Evolutionary conservation across 2,113 vertebrate genomes (phyloP), one percentile per base, ranked within the genome.

Genomic region (Platycercus adscitus): DNA sequence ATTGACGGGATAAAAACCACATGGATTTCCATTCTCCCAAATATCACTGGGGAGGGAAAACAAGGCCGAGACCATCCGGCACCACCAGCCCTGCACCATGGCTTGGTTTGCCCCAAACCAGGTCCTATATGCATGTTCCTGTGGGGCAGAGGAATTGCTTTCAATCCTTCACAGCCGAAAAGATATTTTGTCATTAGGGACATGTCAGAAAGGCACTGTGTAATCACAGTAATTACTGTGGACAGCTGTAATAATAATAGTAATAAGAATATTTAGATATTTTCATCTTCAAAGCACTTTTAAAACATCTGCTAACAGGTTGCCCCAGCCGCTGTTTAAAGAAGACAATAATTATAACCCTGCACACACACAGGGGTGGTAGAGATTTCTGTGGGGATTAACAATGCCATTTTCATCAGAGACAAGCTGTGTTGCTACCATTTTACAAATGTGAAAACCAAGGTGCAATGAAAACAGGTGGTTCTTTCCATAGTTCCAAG

Each of bases 381-480:
- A 66, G 63, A 73, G 50, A 49, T 73, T 72, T 70, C 76, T 17
- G 26, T 16, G 29, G n/a, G 68, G 35, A 69, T 37, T 60, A 39
- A 49, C 0, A 1, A 72, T 26, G 49, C 11, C 5, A 2, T 73
- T 86, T 75, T 35, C 17, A 23, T 25, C 78, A 19, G 35, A 76
- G 20, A 60, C 81, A 69, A 37, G 29, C 31, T 21, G 9, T 3
- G 0, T 4, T 19, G 39, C 33, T 78, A 61, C 65, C 73, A 61
- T 79, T 72, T 44, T 2, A 60, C 44, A 82, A 50, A 28, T 4
- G 47, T 3, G 21, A 23, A 92, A 79, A 55, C 33, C 28, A 63
- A 91, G 15, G 4, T 6, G 33, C 1, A 1, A 43, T 25, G 17
- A 20, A 19, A 66, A 18, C 0, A 0, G 0, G 2, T 35, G 7